Evolutionary conservation across 2,113 vertebrate species (phyloP).

Genomic region (Eptesicus fuscus): DNA sequence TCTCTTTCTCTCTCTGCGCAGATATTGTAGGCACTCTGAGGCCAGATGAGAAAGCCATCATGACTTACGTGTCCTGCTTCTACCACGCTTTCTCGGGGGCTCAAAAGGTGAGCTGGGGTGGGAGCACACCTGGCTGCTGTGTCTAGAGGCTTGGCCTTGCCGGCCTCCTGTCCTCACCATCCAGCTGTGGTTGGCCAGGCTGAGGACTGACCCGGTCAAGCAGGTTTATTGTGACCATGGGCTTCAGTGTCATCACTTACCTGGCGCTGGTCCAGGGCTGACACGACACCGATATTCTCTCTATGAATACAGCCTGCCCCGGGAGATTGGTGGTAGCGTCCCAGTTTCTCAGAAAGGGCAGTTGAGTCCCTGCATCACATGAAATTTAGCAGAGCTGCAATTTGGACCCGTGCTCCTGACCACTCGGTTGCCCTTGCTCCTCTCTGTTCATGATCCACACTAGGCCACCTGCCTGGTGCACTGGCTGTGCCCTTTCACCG

Average conservation of each 20-base stretch:
- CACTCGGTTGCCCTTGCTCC: rapidly evolving
- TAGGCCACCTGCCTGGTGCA: rapidly evolving
- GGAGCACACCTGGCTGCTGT: conserved; percentile 30
- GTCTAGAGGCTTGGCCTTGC: neutral
- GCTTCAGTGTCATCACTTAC: neutral
- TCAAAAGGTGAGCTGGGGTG: conserved; percentile 90
- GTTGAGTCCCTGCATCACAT: neutral
- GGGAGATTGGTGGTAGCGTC: rapidly evolving
- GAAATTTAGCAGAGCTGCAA: no score
- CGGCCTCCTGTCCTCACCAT: neutral
- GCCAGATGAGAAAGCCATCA: conserved; percentile 98
- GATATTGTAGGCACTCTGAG: conserved; percentile 98
- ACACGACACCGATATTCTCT: neutral
- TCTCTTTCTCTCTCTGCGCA: conserved; percentile 81
- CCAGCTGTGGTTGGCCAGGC: neutral
- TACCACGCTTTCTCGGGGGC: conserved; percentile 99
- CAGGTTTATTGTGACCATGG: neutral
- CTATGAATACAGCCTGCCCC: neutral
- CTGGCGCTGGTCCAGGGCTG: neutral
- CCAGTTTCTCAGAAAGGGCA: neutral
- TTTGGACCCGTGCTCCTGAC: rapidly evolving
- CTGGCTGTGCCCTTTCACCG: neutral
- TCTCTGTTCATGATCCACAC: neutral
- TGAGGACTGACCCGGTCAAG: neutral
- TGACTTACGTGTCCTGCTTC: conserved; percentile 99